Percentiles rank a stretch among this genome's conserved stretches.
These are phyloP conservation scores for Styela plicata DNA, from an alignment of 23 tunicate genomes.

Conservation along the genomic window DNA sequence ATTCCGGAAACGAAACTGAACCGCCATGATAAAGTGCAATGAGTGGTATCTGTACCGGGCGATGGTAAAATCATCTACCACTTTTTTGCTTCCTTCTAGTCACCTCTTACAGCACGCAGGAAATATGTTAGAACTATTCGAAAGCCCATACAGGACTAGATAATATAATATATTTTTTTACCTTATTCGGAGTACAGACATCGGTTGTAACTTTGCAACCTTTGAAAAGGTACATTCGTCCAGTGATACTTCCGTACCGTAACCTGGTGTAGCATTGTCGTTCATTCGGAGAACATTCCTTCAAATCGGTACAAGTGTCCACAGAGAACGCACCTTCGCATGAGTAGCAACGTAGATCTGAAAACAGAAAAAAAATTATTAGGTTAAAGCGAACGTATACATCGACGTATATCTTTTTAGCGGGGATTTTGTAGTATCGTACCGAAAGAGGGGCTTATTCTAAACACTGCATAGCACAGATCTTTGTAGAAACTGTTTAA, in stretches of 20 bases:
- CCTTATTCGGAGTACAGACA: neutral
- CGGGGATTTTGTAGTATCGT: neutral
- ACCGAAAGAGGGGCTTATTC: neutral
- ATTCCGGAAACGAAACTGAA: neutral
- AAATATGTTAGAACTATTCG: neutral
- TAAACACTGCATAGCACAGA: neutral
- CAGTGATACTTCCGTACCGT: neutral
- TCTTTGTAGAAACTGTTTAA: neutral
- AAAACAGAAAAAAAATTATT: too few relatives aligned
- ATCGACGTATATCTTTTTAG: too few relatives aligned
- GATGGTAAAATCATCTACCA: too few relatives aligned
- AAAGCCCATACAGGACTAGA: neutral
- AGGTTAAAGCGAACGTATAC: too few relatives aligned
- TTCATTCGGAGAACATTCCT: slow-evolving; percentile 1
- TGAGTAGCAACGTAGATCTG: slow-evolving; percentile 15
- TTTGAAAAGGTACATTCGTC: slow-evolving; percentile 16
- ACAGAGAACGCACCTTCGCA: slow-evolving; percentile 7
- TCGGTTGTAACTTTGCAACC: slow-evolving; percentile 3
- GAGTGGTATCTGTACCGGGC: neutral
- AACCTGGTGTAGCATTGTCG: slow-evolving; percentile 14
- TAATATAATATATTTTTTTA: neutral
- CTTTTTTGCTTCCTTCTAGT: too few relatives aligned
- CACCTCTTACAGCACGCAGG: too few relatives aligned
- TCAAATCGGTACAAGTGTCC: neutral
- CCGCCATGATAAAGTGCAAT: neutral